These are phyloP conservation scores for Spea multiplicata DNA, from an alignment of 2,113 vertebrate species.

Conservation along the genomic window DNA sequence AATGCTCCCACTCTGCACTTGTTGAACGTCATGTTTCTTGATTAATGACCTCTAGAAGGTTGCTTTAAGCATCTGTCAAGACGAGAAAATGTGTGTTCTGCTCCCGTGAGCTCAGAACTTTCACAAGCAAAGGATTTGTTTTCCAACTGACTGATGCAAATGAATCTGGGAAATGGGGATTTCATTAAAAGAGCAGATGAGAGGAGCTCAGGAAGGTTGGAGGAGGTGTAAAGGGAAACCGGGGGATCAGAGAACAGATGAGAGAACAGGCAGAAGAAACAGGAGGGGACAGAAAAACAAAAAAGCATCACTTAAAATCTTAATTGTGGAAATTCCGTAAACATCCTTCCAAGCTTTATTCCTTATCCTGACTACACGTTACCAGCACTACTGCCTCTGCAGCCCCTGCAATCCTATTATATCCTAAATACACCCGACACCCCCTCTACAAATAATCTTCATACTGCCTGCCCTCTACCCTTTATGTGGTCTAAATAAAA, in stretches of 20 bases:
- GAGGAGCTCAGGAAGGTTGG: not conserved
- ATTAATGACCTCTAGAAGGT: conserved; percentile 41
- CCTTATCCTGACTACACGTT: not conserved
- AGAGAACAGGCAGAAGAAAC: not conserved
- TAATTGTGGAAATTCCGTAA: not conserved
- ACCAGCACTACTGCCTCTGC: too few relatives aligned
- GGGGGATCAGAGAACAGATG: not conserved
- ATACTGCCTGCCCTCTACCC: not conserved
- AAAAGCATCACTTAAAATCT: not conserved
- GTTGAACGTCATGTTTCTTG: conserved; percentile 25
- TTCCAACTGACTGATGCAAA: conserved; percentile 42
- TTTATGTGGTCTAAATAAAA: not conserved
- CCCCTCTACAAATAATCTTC: not conserved
- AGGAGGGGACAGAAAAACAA: not conserved
- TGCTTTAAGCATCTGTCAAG: conserved; percentile 36
- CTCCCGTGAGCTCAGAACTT: conserved; percentile 14
- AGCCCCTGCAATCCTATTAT: too few relatives aligned
- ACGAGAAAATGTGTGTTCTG: conserved; percentile 18
- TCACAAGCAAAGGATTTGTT: conserved; percentile 28
- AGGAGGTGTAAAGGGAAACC: not conserved
- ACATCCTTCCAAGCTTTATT: not conserved
- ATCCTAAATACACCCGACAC: not conserved
- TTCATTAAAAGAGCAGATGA: conserved; percentile 36
- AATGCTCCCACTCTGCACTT: conserved; percentile 23
- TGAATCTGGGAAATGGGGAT: conserved; percentile 25